Evolutionary conservation across 2,113 vertebrate species (phyloP), one percentile per base, ranked within the genome.

Genomic region (Apistogramma diplotaenia): DNA sequence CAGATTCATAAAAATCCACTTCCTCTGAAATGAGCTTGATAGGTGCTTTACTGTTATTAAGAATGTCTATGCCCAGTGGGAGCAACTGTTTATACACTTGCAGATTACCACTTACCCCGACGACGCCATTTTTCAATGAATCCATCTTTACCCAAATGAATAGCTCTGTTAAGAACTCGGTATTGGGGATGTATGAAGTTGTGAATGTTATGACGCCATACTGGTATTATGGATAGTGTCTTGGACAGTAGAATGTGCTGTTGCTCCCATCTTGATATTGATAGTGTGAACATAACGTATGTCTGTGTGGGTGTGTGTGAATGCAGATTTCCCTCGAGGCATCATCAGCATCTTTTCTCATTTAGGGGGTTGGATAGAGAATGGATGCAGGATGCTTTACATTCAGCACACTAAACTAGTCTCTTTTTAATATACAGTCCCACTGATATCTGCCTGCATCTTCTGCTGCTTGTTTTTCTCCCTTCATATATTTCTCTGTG

Each of bases 401-500:
- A 89, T 92, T 89, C 88, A 90, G 89, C 89, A 84, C 89, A 93
- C 90, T 78, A 81, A 93, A 90, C 85, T 87, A 83, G 91, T 91
- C 82, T 92, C 90, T 94, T 93, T 94, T 90, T 90, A 92, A 89
- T 90, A 88, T 93, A 90, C 88, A 85, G 73, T 87, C 78, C 82
- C 92, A 91, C 90, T 89, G 89, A 89, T 89, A 91, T 91, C 83
- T 93, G 93, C 93, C 92, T 94, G 90, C 93, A 90, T 94, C 87
- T 90, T 94, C 91, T 86, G 92, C 94, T 94, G 94, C 92, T 91
- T 92, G 92, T 94, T 92, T 92, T 91, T 85, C 79, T 87, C 86
- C 87, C 89, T 93, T 87, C 93, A 95, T 95, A 91, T 93, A 93
- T 94, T 90, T 93, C 91, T 94, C 93, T 95, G 94, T 95, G 85